Percentiles rank a stretch among this genome's conserved stretches.
phyloP scores from a whole-genome alignment of 2,888 invertebrate genomes.

The Rhorus exstirpatorius region DNA sequence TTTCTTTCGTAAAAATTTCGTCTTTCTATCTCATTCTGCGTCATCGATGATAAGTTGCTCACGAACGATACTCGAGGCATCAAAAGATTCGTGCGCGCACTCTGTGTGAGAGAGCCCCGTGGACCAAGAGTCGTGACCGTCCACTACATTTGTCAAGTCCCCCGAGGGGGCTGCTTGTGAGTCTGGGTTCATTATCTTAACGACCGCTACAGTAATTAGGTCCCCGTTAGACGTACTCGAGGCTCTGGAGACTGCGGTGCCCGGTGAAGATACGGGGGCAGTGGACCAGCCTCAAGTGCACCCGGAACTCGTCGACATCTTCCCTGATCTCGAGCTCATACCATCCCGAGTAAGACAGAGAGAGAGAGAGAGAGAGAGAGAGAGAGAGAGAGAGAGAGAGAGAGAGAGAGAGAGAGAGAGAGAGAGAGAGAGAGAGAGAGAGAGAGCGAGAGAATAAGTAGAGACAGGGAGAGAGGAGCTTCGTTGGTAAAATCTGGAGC shows the following conservation, averaged over 20 bases:
- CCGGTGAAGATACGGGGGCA: conserved; percentile 57
- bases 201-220: conserved; percentile 71
- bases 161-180: conserved; percentile 44
- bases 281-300: conserved; percentile 44
- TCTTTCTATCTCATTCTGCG: conserved; percentile 20
- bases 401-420: neutral
- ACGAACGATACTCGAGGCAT: conserved; percentile 56
- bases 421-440: neutral
- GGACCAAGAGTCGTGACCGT: conserved; percentile 47
- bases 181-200: conserved; percentile 68
- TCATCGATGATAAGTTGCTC: conserved; percentile 48
- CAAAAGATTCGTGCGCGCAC: conserved; percentile 60
- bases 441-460: no score
- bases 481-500: conserved; percentile 35
- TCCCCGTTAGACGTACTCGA: conserved; percentile 68
- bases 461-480: neutral
- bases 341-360: conserved; percentile 1
- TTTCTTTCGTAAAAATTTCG: conserved; percentile 6
- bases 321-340: conserved; percentile 19
- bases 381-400: neutral
- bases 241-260: conserved; percentile 55
- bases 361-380: neutral
- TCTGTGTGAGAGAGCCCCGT: conserved; percentile 40
- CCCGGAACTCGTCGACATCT: conserved; percentile 45
- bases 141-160: conserved; percentile 66